phyloP scores from a whole-genome alignment of 2,797 vertebrate genomes.

The Syngnathus rostellatus region DNA sequence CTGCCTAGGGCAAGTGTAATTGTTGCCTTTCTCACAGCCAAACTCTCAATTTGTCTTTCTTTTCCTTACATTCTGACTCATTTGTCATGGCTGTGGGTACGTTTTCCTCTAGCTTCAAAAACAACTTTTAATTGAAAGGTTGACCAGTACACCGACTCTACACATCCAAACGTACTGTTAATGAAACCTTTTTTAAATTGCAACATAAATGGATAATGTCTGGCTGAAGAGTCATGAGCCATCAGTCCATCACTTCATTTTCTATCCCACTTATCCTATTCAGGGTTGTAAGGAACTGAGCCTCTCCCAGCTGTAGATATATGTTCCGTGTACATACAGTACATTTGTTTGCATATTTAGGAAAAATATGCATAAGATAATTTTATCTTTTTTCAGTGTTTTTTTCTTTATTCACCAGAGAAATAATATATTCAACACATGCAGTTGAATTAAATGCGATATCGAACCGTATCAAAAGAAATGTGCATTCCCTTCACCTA shows the following conservation, averaged over 20 bases:
- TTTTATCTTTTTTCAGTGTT: no score
- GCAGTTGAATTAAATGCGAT: no score
- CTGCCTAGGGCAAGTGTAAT: slow-evolving; percentile 78
- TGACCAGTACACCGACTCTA: not conserved
- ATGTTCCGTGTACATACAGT: no score
- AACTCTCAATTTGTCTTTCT: slow-evolving; percentile 41
- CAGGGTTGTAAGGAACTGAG: no score
- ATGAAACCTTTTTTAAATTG: not conserved
- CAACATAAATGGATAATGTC: not conserved
- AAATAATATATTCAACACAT: no score
- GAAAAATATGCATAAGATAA: no score
- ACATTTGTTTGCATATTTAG: no score
- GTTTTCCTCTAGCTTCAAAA: not conserved
- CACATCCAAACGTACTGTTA: not conserved
- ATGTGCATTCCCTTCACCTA: no score
- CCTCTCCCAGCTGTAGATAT: no score
- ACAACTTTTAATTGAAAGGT: not conserved
- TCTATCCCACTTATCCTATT: not conserved
- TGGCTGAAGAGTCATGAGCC: not conserved
- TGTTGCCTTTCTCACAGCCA: slow-evolving; percentile 69
- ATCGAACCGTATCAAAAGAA: no score
- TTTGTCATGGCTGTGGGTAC: not conserved
- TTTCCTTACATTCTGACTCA: slow-evolving; percentile 13
- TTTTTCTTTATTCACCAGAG: no score
- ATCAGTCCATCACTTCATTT: not conserved